Base-by-base conservation (phyloP, 2,797 vertebrate genomes). In the Apodemus agrarius region DNA sequence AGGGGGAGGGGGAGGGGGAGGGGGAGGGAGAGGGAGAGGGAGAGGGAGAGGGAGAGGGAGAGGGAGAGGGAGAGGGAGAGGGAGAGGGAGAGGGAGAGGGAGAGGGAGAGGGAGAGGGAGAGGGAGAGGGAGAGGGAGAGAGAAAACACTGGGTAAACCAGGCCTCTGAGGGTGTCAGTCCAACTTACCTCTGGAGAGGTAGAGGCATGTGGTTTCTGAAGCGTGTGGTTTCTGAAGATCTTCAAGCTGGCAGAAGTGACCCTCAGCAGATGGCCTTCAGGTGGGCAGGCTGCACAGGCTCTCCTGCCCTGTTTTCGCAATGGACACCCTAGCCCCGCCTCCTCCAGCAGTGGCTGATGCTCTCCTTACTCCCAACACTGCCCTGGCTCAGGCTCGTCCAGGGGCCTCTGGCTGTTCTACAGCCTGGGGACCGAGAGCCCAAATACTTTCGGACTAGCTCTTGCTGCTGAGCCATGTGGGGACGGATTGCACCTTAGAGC, bases 401-500 rank as follows among this genome's bases (percentile, higher is more conserved):
- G 84, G 2, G 19, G 43, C 37, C 67, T 37, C 13, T 12, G 63
- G 67, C 29, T 37, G 21, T 54, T 91, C 37, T 52, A 19, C 8
- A 92, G 43, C 17, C 46, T 1, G 5, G 80, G 82, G 6, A 86
- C 76, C 37, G 83, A n/a, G 74, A 89, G 89, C 74, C 75, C 0
- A 0, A 52, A 54, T 34, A 31, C 52, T 78, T 93, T 0, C 4
- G 3, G 24, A 10, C 7, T 21, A 17, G 52, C 2, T 49, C 52
- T 91, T 65, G 82, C 89, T 40, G 59, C 52, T 19, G 57, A 95
- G 59, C 37, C 63, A 49, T 74, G 54, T 54, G 34, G 81, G 87
- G 52, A 69, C 6, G 76, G 82, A 76, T 91, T 89, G 16, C 9
- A 11, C 40, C 89, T 78, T 93, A 57, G 80, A 95, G n/a, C 91